These are phyloP conservation scores for Isaurus tuberculatus DNA, from an alignment of 92 coral and sea anemone genomes.

Conservation along the genomic window DNA sequence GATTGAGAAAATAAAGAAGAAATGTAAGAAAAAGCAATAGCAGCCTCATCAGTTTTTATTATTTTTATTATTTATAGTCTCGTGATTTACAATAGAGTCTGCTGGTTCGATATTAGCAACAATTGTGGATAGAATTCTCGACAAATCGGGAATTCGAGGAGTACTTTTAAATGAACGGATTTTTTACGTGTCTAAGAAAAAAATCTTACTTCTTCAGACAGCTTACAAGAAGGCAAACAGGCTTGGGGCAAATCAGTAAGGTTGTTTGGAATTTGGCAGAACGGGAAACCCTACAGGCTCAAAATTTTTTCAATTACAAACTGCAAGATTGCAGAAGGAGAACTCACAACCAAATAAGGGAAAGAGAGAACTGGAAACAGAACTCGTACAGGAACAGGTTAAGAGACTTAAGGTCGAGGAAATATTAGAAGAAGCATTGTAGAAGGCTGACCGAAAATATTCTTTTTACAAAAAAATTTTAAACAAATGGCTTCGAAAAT, in stretches of 20 bases:
- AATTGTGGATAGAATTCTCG: constrained; percentile 51
- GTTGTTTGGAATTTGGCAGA: constrained; percentile 52
- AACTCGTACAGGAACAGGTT: constrained; percentile 11
- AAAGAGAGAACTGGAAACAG: constrained; percentile 34
- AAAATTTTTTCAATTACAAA: constrained; percentile 27
- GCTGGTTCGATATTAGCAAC: constrained; percentile 31
- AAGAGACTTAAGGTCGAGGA: constrained; percentile 26
- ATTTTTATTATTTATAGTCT: not conserved
- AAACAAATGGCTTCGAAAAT: constrained; percentile 44
- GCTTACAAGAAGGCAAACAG: constrained; percentile 46
- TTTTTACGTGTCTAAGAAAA: constrained; percentile 33
- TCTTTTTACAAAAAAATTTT: constrained; percentile 33
- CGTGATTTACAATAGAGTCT: constrained; percentile 7
- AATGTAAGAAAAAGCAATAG: not conserved
- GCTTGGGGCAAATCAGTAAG: constrained; percentile 48
- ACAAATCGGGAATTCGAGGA: constrained; percentile 50
- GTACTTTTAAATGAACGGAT: constrained; percentile 45
- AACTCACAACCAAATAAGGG: constrained; percentile 21
- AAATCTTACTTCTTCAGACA: constrained; percentile 11
- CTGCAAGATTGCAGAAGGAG: constrained; percentile 26
- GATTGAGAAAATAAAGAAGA: not conserved
- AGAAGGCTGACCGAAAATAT: constrained; percentile 27
- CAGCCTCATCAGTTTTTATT: not conserved
- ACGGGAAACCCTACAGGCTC: constrained; percentile 44
- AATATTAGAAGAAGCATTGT: constrained; percentile 9